These are phyloP conservation scores for Hemibagrus guttatus DNA, from an alignment of 2,797 vertebrate genomes.

Conservation along the genomic window DNA sequence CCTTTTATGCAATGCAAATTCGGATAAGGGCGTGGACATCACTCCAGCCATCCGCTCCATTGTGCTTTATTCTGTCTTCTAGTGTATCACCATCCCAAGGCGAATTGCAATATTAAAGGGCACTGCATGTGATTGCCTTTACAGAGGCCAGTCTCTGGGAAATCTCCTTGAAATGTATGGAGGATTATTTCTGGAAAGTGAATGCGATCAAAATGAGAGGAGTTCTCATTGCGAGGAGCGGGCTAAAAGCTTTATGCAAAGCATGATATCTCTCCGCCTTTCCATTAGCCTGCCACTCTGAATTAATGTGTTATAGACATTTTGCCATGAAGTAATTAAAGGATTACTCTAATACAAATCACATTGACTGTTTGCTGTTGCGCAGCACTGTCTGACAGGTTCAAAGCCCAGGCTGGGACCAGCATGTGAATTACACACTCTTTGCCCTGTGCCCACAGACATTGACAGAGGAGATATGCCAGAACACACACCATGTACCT, in stretches of 20 bases:
- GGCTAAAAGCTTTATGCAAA: slow-evolving; percentile 82
- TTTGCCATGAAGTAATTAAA: slow-evolving; percentile 79
- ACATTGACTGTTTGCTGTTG: slow-evolving; percentile 72
- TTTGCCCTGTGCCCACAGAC: slow-evolving; percentile 46
- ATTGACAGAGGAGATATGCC: slow-evolving; percentile 53
- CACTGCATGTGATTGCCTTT: slow-evolving; percentile 52
- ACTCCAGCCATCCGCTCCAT: slow-evolving; percentile 24
- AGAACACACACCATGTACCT: slow-evolving; percentile 34
- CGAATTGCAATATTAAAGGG: slow-evolving; percentile 47
- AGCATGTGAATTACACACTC: slow-evolving; percentile 49
- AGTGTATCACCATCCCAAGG: slow-evolving; percentile 52
- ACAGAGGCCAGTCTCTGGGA: slow-evolving; percentile 60
- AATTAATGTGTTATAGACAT: slow-evolving; percentile 78
- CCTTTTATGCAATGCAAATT: slow-evolving; percentile 45
- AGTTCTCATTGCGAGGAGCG: slow-evolving; percentile 62
- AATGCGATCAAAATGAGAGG: slow-evolving; percentile 72
- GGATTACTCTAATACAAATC: slow-evolving; percentile 77
- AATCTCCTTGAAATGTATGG: slow-evolving; percentile 69
- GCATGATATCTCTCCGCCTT: slow-evolving; percentile 72
- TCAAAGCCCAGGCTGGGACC: slow-evolving; percentile 61
- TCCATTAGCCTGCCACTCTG: slow-evolving; percentile 74
- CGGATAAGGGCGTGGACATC: slow-evolving; percentile 38
- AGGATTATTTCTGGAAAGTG: slow-evolving; percentile 74
- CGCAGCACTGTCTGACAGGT: slow-evolving; percentile 62
- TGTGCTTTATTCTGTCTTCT: slow-evolving; percentile 45